A percentile compares a stretch with the other conserved stretches of the same genome.
Conservation (phyloP, 2,888 invertebrate genomes). For the Leucania comma region DNA sequence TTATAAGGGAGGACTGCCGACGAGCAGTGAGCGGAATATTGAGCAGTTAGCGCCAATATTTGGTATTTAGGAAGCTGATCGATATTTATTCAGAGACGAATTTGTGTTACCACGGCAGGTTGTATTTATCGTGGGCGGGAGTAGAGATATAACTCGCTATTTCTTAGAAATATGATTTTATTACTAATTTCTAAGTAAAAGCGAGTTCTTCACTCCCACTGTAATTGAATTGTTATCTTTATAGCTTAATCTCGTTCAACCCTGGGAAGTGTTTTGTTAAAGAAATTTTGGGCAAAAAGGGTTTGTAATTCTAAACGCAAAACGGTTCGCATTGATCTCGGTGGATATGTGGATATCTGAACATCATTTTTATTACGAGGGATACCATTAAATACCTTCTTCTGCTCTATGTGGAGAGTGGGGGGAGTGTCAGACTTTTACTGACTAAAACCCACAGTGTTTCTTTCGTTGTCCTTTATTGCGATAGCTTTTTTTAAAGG, state of each 20-base stretch:
- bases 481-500: no score
- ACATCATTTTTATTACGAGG: no score
- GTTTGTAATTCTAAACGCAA: neutral
- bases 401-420: no score
- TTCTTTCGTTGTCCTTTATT: no score
- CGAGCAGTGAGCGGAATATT: constrained; percentile 42
- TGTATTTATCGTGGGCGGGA: neutral
- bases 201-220: neutral
- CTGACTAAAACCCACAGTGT: no score
- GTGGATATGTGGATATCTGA: neutral
- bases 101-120: neutral
- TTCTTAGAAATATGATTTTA: neutral
- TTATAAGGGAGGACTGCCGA: constrained; percentile 21
- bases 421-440: no score
- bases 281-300: neutral
- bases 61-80: constrained; percentile 24
- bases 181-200: neutral
- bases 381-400: no score
- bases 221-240: constrained; percentile 1
- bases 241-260: neutral
- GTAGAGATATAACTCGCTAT: neutral
- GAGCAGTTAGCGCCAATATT: constrained; percentile 26
- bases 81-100: constrained; percentile 7
- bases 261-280: neutral
- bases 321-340: neutral